phyloP scores from a whole-genome alignment of 2,888 invertebrate genomes.

The Metallyticus violacea region DNA sequence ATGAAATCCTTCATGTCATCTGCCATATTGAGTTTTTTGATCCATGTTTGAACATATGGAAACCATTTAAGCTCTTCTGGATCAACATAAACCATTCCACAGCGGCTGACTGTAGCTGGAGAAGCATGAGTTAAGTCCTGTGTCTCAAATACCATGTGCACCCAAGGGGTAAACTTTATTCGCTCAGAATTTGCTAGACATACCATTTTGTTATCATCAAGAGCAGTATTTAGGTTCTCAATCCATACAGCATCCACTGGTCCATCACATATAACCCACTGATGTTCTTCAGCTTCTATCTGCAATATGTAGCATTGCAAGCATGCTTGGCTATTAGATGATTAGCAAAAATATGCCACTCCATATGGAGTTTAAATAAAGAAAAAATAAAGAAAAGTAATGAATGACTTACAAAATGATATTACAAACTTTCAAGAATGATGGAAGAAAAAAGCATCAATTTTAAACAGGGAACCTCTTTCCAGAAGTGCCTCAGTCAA shows the following conservation, averaged over 20 bases:
- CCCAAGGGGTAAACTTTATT: conserved; percentile 83
- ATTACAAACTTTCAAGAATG: no score
- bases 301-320: no score
- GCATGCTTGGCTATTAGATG: no score
- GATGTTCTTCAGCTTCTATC: conserved; percentile 63
- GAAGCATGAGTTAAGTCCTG: conserved; percentile 86
- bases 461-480: no score
- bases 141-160: conserved; percentile 85
- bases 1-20: conserved; percentile 63
- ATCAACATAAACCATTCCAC: conserved; percentile 89
- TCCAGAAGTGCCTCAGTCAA: no score
- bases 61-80: conserved; percentile 73
- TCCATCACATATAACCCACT: conserved; percentile 90
- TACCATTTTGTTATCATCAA: conserved; percentile 92
- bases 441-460: no score
- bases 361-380: no score
- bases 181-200: conserved; percentile 88
- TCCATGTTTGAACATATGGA: conserved; percentile 78
- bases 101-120: conserved; percentile 77
- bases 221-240: conserved; percentile 88
- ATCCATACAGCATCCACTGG: conserved; percentile 94
- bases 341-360: no score
- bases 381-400: no score
- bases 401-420: no score
- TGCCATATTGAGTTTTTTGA: conserved; percentile 53